A percentile compares a stretch with the other conserved stretches of the same genome.
Conservation (phyloP, 2,888 invertebrate genomes). For the Cetonia aurata region DNA sequence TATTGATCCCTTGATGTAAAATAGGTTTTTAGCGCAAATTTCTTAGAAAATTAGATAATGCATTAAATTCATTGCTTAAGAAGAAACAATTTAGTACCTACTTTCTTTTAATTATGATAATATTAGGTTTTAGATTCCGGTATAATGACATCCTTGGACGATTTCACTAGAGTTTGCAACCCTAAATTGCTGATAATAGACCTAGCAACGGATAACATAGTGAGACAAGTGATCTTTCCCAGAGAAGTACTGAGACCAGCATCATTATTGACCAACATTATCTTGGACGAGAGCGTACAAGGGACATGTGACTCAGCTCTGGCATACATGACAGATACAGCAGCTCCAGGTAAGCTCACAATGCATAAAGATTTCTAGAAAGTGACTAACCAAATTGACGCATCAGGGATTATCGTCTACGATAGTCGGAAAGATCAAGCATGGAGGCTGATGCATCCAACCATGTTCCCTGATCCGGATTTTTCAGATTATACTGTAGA, state of each 20-base stretch:
- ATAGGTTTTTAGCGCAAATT: too few species aligned
- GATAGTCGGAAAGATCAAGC: constrained; percentile 82
- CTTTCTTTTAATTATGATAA: too few species aligned
- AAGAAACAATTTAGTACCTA: too few species aligned
- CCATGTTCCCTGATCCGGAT: constrained; percentile 89
- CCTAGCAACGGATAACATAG: constrained; percentile 77
- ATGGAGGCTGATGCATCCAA: constrained; percentile 84
- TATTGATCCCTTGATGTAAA: too few species aligned
- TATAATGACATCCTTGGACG: constrained; percentile 77
- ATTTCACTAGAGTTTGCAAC: constrained; percentile 77
- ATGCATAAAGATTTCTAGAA: not conserved
- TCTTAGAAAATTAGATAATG: too few species aligned
- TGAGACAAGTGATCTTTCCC: constrained; percentile 81
- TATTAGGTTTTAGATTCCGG: constrained; percentile 85
- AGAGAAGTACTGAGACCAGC: constrained; percentile 80
- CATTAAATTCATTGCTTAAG: too few species aligned
- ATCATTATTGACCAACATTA: constrained; percentile 82
- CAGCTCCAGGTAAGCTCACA: constrained; percentile 76
- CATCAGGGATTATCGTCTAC: constrained; percentile 73
- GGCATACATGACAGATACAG: constrained; percentile 85
- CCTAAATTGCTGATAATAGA: constrained; percentile 88
- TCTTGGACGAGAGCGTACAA: constrained; percentile 79
- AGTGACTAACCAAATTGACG: too few species aligned
- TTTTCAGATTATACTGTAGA: constrained; percentile 80
- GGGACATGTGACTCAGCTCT: constrained; percentile 82